Percentiles rank a stretch among this genome's conserved stretches.
phyloP scores from a whole-genome alignment of 1,140 invertebrate genomes.

The Druon quercuslanigerum region DNA sequence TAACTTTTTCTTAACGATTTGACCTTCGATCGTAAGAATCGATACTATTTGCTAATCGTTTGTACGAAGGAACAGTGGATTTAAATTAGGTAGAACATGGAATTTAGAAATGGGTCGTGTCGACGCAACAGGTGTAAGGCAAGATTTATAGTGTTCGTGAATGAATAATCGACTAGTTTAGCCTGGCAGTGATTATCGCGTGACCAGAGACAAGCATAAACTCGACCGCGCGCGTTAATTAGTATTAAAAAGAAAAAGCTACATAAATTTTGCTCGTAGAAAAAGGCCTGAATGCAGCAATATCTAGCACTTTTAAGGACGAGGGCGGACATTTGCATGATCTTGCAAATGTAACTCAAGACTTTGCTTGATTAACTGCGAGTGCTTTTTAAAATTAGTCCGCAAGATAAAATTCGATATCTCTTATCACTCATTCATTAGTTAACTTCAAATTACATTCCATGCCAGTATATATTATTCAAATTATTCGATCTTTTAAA shows the following conservation, averaged over 20 bases:
- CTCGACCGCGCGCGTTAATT: slow-evolving; percentile 17
- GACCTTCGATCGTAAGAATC: slow-evolving; percentile 17
- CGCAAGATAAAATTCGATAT: no score
- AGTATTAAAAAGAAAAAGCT: slow-evolving; percentile 16
- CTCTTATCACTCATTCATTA: no score
- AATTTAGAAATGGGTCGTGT: slow-evolving; percentile 24
- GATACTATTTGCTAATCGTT: slow-evolving; percentile 23
- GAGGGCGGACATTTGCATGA: background rate
- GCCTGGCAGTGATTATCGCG: slow-evolving; percentile 29
- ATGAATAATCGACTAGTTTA: slow-evolving; percentile 26
- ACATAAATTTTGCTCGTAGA: slow-evolving; percentile 19
- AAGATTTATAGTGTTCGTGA: slow-evolving; percentile 1
- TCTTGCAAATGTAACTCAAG: background rate
- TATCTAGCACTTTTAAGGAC: background rate
- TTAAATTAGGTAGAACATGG: slow-evolving; percentile 30
- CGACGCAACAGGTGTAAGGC: slow-evolving; percentile 20
- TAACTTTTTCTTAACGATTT: slow-evolving; percentile 3
- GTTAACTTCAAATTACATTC: no score
- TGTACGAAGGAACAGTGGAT: slow-evolving; percentile 27
- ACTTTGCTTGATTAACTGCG: background rate
- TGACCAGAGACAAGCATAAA: slow-evolving; percentile 22
- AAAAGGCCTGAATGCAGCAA: background rate
- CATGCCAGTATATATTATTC: no score
- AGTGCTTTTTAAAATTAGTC: no score
- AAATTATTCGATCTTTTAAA: no score